These are phyloP conservation scores for Cherax destructor DNA, from an alignment of 1,140 invertebrate species.

Conservation along the genomic window DNA sequence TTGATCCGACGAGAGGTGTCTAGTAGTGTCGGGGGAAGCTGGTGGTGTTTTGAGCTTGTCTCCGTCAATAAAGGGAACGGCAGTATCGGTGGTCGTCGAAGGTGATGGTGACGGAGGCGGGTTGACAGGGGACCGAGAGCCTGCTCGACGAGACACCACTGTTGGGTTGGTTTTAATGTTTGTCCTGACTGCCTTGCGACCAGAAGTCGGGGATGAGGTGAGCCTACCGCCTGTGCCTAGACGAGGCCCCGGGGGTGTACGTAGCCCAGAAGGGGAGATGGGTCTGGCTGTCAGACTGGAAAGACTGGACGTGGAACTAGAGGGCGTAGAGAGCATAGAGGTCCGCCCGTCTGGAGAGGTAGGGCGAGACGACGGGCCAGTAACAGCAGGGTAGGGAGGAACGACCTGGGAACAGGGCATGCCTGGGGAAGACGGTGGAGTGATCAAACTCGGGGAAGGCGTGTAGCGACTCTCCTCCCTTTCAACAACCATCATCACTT, in stretches of 20 bases:
- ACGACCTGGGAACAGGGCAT: background rate
- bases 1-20: slow-evolving; percentile 1
- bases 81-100: background rate
- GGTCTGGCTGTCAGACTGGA: slow-evolving; percentile 66
- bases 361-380: slow-evolving; percentile 34
- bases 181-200: slow-evolving; percentile 52
- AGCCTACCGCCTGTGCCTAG: slow-evolving; percentile 65
- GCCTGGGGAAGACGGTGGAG: slow-evolving; percentile 48
- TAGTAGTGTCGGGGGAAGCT: slow-evolving; percentile 22
- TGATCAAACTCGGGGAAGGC: slow-evolving; percentile 41
- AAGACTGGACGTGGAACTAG: slow-evolving; percentile 70
- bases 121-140: slow-evolving; percentile 50
- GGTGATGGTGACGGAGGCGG: slow-evolving; percentile 16
- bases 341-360: slow-evolving; percentile 52
- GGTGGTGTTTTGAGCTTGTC: slow-evolving; percentile 43
- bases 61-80: slow-evolving; percentile 8
- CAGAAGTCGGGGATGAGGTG: slow-evolving; percentile 64
- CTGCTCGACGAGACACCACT: slow-evolving; percentile 27
- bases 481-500: background rate
- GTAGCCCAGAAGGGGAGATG: slow-evolving; percentile 69
- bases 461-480: slow-evolving; percentile 23
- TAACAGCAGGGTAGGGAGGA: slow-evolving; percentile 18
- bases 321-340: slow-evolving; percentile 69
- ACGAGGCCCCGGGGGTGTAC: slow-evolving; percentile 69
- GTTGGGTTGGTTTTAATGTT: slow-evolving; percentile 71